phyloP scores from a whole-genome alignment of 2,888 invertebrate genomes.

The Caenorhabditis becei region DNA sequence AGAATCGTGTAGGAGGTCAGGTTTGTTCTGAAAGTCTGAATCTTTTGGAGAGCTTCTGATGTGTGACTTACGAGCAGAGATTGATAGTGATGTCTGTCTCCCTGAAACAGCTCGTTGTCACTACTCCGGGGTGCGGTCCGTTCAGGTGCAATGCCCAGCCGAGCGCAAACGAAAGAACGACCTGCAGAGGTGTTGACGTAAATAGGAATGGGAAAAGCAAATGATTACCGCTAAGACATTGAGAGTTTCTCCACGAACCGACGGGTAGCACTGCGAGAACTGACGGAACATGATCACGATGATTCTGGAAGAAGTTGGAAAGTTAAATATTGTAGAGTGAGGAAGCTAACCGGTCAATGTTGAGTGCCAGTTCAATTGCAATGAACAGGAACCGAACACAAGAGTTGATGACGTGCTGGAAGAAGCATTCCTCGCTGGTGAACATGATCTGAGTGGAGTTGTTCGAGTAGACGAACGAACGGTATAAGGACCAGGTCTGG shows the following conservation, averaged over 20 bases:
- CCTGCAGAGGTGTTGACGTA: conserved; percentile 11
- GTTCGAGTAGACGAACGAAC: conserved; percentile 34
- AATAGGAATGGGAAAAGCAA: background rate
- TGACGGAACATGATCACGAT: conserved; percentile 35
- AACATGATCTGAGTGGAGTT: conserved; percentile 31
- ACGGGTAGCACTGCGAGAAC: conserved; percentile 26
- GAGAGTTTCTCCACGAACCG: conserved; percentile 17
- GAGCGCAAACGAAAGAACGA: conserved; percentile 33
- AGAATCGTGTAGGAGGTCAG: conserved; percentile 43
- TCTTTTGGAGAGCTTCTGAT: background rate
- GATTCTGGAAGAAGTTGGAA: conserved; percentile 19
- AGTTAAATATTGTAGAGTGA: too few relatives aligned
- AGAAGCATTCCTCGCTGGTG: conserved; percentile 48
- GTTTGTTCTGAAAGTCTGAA: conserved; percentile 22
- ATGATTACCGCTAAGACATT: conserved; percentile 39
- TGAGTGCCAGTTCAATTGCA: conserved; percentile 39
- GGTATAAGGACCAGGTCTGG: conserved; percentile 53
- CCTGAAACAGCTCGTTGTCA: conserved; percentile 49
- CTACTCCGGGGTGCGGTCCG: conserved; percentile 24
- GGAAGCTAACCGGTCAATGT: conserved; percentile 35
- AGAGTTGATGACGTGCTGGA: conserved; percentile 47
- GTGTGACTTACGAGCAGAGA: conserved; percentile 37
- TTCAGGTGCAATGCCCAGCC: conserved; percentile 24
- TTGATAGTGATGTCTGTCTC: conserved; percentile 51
- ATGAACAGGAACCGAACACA: conserved; percentile 45